Conservation (phyloP, 2,113 vertebrate species). For the Pelvicachromis taeniatus region DNA sequence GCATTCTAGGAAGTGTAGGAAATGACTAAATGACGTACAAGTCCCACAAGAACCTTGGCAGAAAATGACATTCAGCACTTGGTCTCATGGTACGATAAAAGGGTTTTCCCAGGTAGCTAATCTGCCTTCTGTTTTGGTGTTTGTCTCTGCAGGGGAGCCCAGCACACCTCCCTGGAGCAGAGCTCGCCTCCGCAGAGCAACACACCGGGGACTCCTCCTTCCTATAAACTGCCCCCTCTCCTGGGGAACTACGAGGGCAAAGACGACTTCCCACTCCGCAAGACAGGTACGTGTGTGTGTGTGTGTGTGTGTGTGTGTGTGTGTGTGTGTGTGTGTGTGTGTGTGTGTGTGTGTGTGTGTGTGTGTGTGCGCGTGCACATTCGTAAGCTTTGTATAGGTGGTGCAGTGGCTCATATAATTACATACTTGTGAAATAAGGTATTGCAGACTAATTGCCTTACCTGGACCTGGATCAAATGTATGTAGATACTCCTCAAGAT, state of each 20-base stretch:
- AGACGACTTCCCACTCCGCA: slow-evolving; percentile 93
- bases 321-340: background rate
- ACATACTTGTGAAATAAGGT: background rate
- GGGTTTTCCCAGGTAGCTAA: background rate
- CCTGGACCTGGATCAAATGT: background rate
- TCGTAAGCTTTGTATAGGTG: background rate
- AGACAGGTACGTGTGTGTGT: slow-evolving; percentile 78
- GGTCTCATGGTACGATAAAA: background rate
- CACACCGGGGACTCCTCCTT: slow-evolving; percentile 74
- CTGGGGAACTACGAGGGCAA: slow-evolving; percentile 86
- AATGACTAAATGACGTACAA: background rate
- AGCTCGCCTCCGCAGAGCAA: slow-evolving; percentile 88
- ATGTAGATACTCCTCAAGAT: background rate
- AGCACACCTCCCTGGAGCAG: slow-evolving; percentile 92
- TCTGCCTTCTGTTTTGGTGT: background rate
- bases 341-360: background rate
- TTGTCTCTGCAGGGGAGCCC: slow-evolving; percentile 78
- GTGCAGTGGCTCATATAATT: background rate
- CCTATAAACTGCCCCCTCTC: slow-evolving; percentile 85
- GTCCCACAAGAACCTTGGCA: background rate
- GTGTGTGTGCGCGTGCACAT: background rate
- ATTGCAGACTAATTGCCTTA: background rate
- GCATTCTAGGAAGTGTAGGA: background rate
- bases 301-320: background rate
- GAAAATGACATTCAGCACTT: background rate